Percentiles rank a stretch among this genome's conserved stretches.
phyloP scores from a whole-genome alignment of 2,797 vertebrate genomes.

The Gadopsis marmoratus region DNA sequence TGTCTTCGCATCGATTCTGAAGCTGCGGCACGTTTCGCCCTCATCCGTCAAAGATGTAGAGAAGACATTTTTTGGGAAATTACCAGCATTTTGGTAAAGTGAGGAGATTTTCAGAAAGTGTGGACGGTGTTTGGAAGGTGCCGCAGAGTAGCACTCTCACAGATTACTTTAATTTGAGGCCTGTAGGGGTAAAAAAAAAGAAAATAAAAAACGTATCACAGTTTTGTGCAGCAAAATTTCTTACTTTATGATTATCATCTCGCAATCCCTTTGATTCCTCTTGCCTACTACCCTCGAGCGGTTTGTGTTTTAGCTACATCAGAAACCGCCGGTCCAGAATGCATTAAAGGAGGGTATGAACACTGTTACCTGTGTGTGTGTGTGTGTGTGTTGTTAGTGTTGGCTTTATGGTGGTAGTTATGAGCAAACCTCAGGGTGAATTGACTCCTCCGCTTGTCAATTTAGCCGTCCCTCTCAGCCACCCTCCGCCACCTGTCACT shows the following conservation, averaged over 20 bases:
- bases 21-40: too few relatives aligned
- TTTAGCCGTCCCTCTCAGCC: constrained; percentile 16
- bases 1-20: too few relatives aligned
- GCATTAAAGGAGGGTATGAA: neutral
- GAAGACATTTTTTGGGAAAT: neutral
- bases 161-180: neutral
- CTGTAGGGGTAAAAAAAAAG: neutral
- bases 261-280: neutral
- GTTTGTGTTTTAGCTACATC: neutral
- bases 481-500: constrained; percentile 25
- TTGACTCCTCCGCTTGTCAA: constrained; percentile 41
- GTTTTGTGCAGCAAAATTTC: neutral
- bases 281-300: neutral
- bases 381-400: neutral
- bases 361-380: constrained; percentile 1
- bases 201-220: neutral
- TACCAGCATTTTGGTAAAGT: neutral
- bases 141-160: neutral
- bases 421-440: constrained; percentile 35
- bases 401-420: constrained; percentile 36
- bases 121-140: neutral
- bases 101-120: neutral
- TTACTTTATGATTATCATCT: neutral
- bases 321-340: neutral
- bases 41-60: too few relatives aligned